Conservation (phyloP, 1,140 invertebrate genomes). For the Melipona quadrifasciata region DNA sequence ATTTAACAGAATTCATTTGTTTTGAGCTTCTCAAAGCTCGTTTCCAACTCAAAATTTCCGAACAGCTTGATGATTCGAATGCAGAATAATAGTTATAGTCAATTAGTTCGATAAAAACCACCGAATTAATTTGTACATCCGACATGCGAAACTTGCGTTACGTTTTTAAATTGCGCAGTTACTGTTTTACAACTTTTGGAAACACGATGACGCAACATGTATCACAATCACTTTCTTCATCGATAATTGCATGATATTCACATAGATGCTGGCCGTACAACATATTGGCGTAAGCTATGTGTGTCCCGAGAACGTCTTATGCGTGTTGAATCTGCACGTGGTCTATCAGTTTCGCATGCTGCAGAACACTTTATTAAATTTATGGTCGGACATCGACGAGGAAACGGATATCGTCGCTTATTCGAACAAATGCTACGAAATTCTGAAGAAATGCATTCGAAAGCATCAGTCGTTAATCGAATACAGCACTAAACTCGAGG, state of each 20-base stretch:
- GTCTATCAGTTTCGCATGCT: slow-evolving; percentile 62
- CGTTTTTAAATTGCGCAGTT: not conserved
- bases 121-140: too few relatives aligned
- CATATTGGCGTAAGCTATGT: slow-evolving; percentile 49
- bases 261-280: slow-evolving; percentile 29
- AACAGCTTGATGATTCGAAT: too few relatives aligned
- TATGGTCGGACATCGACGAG: not conserved
- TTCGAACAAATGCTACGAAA: not conserved
- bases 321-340: slow-evolving; percentile 50
- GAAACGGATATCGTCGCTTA: too few relatives aligned
- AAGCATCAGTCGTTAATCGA: slow-evolving; percentile 46
- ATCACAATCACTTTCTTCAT: not conserved
- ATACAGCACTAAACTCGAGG: slow-evolving; percentile 46
- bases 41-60: too few relatives aligned
- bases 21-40: too few relatives aligned
- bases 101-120: too few relatives aligned
- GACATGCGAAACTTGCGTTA: too few relatives aligned
- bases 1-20: too few relatives aligned
- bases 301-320: slow-evolving; percentile 55
- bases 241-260: not conserved
- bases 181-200: not conserved
- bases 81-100: too few relatives aligned
- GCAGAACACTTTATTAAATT: slow-evolving; percentile 37
- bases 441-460: slow-evolving; percentile 51
- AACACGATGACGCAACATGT: not conserved